Evolutionary conservation across 1,140 invertebrate genomes (phyloP), one percentile per base, ranked within the genome.

Genomic region (Calephelis nemesis): DNA sequence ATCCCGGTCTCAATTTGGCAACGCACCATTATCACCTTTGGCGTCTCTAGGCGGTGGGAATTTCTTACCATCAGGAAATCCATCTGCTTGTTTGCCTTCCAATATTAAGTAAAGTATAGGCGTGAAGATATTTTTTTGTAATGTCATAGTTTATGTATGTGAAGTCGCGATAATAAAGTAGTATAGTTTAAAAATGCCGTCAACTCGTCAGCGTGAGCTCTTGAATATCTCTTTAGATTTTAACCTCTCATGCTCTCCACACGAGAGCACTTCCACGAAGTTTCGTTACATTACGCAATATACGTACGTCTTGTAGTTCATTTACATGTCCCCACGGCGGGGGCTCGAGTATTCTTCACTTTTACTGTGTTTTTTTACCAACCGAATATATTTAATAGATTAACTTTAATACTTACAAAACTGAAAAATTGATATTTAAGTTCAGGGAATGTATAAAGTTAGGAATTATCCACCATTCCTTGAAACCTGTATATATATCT

Each of bases 201-300:
- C 52, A 60, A 39, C 54, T 65, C 68, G 65, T 67, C 49, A 50
- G 13, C 49, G 64, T 69, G 13, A 69, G 60, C 68, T 69, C 71
- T 69, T 68, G 71, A 73, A 73, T 63, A 58, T 66, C 71, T 63
- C 71, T 73, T 73, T 73, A 73, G 68, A 69, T 68, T 65, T 69
- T 69, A 73, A 73, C 67, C 71, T 73, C 68, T 73, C 47, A 47
- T 69, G 62, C 71, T 69, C 71, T 73, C 62, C 19, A 73, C 63
- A 63, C 19, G 64, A 73, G 71, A 68, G 68, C 50, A 67, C 71
- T 73, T 48, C 19, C 63, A 67, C 69, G 71, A 69, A 73, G 71
- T 73, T 66, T 67, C 67, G 64, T 72, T 69, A 72, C 71, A 30
- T 58, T 58, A 58, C 19, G 71, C 67, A 72, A 72, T 72, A 66